Base-by-base conservation (phyloP, 2,113 vertebrate species). In the Bolborhynchus lineola region DNA sequence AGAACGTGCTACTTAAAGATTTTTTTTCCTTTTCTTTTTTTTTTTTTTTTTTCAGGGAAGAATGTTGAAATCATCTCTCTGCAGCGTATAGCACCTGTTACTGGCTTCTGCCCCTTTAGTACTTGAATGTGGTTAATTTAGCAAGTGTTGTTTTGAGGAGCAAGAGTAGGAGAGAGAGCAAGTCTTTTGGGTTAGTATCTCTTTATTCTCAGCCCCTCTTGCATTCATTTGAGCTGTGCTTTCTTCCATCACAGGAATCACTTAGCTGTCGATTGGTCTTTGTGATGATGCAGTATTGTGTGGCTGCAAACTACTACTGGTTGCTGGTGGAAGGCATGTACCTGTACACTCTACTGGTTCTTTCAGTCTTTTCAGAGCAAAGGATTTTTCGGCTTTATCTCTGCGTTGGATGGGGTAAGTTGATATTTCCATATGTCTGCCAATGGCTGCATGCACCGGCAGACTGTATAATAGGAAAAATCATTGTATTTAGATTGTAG, bases 251-350 rank as follows among this genome's bases (percentile, higher is more conserved):
- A 9, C 96, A 99, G 99, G 98, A 98, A 53, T 98, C 98, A 3
- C 97, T 98, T 37, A 98, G 99, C 92, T 99, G 99, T 69, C 98
- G 99, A 16, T 97, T 98, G 85, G 99, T 99, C 86, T 98, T 99
- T 93, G 98, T 99, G 96, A 98, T 99, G 98, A 99, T 99, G 99
- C 99, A 99, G 95, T 99, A 99, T 96, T 99, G 99, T 5, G 99
- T 99, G 90, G 99, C 99, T 47, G 99, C 99, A 82, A 99, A 99
- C 93, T 99, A 99, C 98, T 99, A 99, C 95, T 99, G 99, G 99
- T 97, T 99, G 81, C 97, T 99, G 98, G 99, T 99, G 97, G 99
- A 99, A 94, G 99, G 99, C 29, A 98, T 99, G 97, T 99, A 99
- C 97, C 97, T 99, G 42, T 99, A 99, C 98, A 99, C 98, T 0